Evolutionary conservation across 2,888 invertebrate species (phyloP), one percentile per base, ranked within the genome.

Genomic region (Erebia palarica): DNA sequence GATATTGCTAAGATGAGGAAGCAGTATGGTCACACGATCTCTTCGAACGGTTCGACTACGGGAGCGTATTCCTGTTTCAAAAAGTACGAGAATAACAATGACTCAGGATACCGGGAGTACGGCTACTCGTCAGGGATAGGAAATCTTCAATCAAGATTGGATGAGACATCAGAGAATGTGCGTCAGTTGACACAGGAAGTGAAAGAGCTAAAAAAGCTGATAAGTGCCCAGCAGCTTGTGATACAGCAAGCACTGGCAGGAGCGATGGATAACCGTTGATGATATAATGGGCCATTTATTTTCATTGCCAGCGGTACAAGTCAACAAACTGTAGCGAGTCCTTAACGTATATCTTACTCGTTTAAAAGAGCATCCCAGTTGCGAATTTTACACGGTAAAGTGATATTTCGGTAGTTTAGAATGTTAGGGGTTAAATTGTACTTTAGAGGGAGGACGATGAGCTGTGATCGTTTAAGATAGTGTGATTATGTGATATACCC

Each of bases 1-100:
- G 96, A 97, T 78, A 96, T 97, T 61, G 97, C 97, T 1, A 96
- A 96, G 82, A 95, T 95, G 88, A 93, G 96, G 59, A 96, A 96
- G 82, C 94, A 95, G 80, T 95, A 95, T 79, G 94, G 95, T 3
- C 95, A 95, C 79, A 96, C 96, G 0, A 94, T 96, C 76, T 95
- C 96, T 5, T 95, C 95, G 0, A 95, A 94, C 76, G 95, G 94
- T 18, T 95, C 95, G 7, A 94, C 94, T 21, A 94, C 94, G 1
- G 95, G 95, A 1, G 95, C 95, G 75, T 94, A 95, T 77, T 94
- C 95, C 0, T 95, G 95, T 78, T 95, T 95, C 80, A 95, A 95
- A 81, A 94, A 94, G 80, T 95, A 95, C 78, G 96, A 95, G 80
- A 96, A 95, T 78, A 95, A 95, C 73, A 92, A 93, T 74, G 91